Evolutionary conservation across 2,888 invertebrate species (phyloP).

Genomic region (Eutolmus rufibarbis): DNA sequence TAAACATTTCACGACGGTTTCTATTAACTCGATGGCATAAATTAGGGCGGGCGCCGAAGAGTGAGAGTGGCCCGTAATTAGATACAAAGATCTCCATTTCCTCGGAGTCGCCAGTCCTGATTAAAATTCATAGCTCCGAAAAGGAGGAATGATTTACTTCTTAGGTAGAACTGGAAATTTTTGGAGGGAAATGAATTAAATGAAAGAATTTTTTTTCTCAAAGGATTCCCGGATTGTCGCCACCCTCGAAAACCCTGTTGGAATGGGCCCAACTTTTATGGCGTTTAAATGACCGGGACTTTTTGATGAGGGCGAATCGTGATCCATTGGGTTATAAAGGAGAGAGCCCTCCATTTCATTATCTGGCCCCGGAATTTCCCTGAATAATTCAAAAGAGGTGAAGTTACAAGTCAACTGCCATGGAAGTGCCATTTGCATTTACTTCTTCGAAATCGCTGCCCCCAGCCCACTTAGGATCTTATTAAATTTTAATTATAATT

Average conservation of each 20-base stretch:
- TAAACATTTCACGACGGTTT: constrained; percentile 32
- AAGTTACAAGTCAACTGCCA: not conserved
- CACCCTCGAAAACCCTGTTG: not conserved
- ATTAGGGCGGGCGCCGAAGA: not conserved
- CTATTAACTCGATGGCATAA: constrained; percentile 27
- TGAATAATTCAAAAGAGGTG: not conserved
- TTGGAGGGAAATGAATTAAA: not conserved
- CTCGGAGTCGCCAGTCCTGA: not conserved
- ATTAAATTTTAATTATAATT: not conserved
- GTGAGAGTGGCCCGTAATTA: not conserved
- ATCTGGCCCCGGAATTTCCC: not conserved
- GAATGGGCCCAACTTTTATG: not conserved
- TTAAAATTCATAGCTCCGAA: not conserved
- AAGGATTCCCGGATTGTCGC: not conserved
- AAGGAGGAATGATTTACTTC: not conserved
- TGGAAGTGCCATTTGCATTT: not conserved
- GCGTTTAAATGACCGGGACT: not conserved
- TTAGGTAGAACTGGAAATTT: not conserved
- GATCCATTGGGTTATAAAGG: not conserved
- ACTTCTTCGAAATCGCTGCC: not conserved
- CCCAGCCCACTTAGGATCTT: not conserved
- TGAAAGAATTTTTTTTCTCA: not conserved
- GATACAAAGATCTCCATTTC: not conserved
- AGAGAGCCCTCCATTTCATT: not conserved
- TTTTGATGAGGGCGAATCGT: not conserved